Conservation (phyloP, 2,797 vertebrate species). For the Phyllotis vaccarum region DNA sequence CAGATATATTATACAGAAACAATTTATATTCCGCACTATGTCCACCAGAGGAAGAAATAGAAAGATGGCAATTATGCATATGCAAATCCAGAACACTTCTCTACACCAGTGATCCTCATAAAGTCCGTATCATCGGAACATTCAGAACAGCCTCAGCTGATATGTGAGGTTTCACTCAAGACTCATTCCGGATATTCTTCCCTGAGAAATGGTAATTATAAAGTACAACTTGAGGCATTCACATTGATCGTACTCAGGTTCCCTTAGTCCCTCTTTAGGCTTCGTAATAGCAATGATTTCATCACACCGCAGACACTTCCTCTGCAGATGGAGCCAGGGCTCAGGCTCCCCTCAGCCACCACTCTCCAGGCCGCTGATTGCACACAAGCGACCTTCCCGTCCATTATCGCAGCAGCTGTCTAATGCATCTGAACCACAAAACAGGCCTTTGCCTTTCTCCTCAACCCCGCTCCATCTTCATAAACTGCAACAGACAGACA, state of each 20-base stretch:
- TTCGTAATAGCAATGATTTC: not conserved
- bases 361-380: constrained; percentile 16
- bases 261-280: not conserved
- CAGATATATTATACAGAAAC: constrained; percentile 37
- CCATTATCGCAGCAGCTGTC: constrained; percentile 68
- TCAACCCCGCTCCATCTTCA: constrained; percentile 48
- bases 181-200: not conserved
- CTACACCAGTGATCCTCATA: not conserved
- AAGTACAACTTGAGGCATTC: not conserved
- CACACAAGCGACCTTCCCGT: constrained; percentile 52
- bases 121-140: not conserved
- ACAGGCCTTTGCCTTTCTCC: constrained; percentile 3
- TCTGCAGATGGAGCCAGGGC: constrained; percentile 29
- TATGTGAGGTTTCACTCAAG: not conserved
- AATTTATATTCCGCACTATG: not conserved
- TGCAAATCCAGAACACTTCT: constrained; percentile 21
- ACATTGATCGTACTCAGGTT: not conserved
- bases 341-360: not conserved
- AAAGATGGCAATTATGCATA: not conserved
- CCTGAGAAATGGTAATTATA: not conserved
- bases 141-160: not conserved
- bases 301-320: not conserved
- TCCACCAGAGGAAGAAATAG: constrained; percentile 3
- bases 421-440: constrained; percentile 72
- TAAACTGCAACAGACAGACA: constrained; percentile 38